Evolutionary conservation across 2,113 vertebrate genomes (phyloP).

Genomic region (Glareola pratincola): DNA sequence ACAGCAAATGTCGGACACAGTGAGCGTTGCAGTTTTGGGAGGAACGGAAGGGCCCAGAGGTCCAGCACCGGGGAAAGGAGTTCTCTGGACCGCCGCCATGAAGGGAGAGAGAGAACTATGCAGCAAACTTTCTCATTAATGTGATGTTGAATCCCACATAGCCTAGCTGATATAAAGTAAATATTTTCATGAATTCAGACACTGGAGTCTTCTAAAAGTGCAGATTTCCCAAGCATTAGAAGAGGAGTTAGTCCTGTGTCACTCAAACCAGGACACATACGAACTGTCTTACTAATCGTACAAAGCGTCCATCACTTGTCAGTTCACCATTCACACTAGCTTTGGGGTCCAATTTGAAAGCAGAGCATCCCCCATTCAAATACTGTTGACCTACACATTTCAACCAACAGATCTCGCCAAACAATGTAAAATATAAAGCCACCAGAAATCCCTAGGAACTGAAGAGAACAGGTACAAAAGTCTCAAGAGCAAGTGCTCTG

Average conservation of each 20-base stretch:
- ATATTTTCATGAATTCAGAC: background rate
- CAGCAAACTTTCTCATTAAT: background rate
- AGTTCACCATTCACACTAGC: background rate
- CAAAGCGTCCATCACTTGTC: background rate
- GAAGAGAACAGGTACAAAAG: background rate
- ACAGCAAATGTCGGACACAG: background rate
- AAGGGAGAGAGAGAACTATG: background rate
- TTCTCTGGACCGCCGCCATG: background rate
- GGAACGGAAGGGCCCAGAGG: background rate
- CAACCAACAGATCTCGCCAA: background rate
- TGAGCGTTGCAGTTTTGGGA: background rate
- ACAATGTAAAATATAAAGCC: background rate
- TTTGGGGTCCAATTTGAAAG: background rate
- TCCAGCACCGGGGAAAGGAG: background rate
- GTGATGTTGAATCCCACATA: background rate
- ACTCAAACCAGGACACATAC: background rate
- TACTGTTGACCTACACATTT: background rate
- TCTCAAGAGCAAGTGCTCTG: background rate
- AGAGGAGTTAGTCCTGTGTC: background rate
- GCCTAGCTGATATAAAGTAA: background rate
- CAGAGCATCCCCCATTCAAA: background rate
- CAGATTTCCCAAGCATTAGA: background rate
- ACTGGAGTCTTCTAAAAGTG: background rate
- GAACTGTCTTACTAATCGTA: background rate
- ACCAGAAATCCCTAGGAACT: background rate